phyloP scores from a whole-genome alignment of 2,113 vertebrate genomes.

The Canis aureus region DNA sequence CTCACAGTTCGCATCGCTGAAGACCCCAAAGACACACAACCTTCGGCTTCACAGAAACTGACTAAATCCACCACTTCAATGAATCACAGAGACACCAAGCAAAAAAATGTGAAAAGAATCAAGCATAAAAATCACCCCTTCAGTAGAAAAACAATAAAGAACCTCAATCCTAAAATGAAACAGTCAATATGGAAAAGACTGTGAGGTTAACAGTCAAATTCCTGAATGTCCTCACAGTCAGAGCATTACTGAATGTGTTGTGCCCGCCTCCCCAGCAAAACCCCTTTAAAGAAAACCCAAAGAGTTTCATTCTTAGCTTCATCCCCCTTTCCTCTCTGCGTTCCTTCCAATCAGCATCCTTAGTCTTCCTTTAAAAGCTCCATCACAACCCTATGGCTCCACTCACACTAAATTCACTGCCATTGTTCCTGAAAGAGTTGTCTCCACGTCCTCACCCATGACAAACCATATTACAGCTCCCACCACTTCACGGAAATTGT shows the following conservation, averaged over 20 bases:
- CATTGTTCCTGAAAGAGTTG: not conserved
- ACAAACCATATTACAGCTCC: not conserved
- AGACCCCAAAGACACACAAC: not conserved
- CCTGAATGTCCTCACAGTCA: not conserved
- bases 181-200: not conserved
- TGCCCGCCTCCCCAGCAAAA: not conserved
- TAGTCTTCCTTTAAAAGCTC: not conserved
- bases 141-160: conserved; percentile 22
- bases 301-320: not conserved
- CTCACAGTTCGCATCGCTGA: not conserved
- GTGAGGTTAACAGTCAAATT: not conserved
- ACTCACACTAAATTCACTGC: not conserved
- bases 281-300: not conserved
- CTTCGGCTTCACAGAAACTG: conserved; percentile 1
- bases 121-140: not conserved
- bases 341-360: not conserved
- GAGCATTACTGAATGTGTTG: not conserved
- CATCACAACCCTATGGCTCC: not conserved
- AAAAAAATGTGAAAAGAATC: not conserved
- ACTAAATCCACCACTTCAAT: not conserved
- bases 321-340: not conserved
- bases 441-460: not conserved
- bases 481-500: not conserved
- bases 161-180: not conserved
- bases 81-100: not conserved